phyloP scores from a whole-genome alignment of 2,888 invertebrate species.

The Chesias legatella region DNA sequence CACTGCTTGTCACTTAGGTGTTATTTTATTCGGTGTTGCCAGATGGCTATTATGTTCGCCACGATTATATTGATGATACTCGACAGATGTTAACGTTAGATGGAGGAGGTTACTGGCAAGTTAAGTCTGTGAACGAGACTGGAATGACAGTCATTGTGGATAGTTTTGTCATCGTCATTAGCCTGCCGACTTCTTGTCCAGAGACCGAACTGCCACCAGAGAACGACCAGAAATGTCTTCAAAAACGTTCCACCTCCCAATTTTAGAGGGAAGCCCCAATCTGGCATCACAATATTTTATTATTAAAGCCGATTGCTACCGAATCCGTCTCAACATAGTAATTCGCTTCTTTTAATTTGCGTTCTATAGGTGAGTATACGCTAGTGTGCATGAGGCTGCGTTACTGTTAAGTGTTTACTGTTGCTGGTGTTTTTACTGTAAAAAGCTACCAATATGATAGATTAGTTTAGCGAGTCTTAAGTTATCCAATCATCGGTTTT shows the following conservation, averaged over 20 bases:
- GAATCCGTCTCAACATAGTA: conserved; percentile 8
- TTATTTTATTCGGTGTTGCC: conserved; percentile 33
- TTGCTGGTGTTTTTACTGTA: conserved; percentile 34
- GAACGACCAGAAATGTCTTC: conserved; percentile 3
- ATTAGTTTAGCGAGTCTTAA: too few relatives aligned
- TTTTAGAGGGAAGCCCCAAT: conserved; percentile 16
- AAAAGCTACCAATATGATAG: conserved; percentile 31
- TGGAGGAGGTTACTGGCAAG: too few relatives aligned
- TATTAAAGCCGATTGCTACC: conserved; percentile 4
- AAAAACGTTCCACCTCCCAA: conserved; percentile 32
- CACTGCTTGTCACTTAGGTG: conserved; percentile 78
- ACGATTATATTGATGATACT: too few relatives aligned
- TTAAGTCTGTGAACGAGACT: too few relatives aligned
- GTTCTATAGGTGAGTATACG: conserved; percentile 49
- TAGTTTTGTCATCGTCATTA: too few relatives aligned
- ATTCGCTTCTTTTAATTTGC: conserved; percentile 43
- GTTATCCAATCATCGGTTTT: conserved; percentile 1
- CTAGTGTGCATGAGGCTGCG: conserved; percentile 66
- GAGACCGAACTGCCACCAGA: too few relatives aligned
- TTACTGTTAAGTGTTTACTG: conserved; percentile 40
- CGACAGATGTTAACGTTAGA: too few relatives aligned
- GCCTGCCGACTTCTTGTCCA: too few relatives aligned
- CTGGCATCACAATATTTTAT: too few relatives aligned
- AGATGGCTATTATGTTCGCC: too few relatives aligned
- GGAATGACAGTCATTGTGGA: too few relatives aligned